Evolutionary conservation across 2,888 invertebrate species (phyloP).

Genomic region (Sphaerophoria rueppellii): DNA sequence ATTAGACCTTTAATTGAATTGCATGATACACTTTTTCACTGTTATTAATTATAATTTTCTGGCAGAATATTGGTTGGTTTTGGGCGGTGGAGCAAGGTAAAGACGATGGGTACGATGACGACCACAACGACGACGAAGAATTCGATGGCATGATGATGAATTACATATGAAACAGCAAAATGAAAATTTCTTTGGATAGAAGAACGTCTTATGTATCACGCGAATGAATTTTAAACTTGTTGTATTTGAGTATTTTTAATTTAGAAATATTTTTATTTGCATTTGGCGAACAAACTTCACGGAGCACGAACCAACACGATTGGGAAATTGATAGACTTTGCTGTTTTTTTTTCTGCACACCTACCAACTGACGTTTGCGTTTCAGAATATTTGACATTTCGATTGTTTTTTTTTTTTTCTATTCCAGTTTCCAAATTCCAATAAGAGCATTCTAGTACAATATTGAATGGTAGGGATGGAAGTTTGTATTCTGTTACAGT

Average conservation of each 20-base stretch:
- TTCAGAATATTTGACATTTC: constrained; percentile 14
- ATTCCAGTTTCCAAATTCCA: constrained; percentile 6
- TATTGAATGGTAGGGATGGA: not conserved
- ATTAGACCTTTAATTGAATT: constrained; percentile 54
- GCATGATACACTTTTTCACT: constrained; percentile 61
- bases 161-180: not conserved
- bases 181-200: not conserved
- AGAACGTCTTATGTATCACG: too few relatives aligned
- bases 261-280: not conserved
- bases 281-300: constrained; percentile 3
- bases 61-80: constrained; percentile 26
- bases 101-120: constrained; percentile 1
- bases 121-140: not conserved
- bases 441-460: constrained; percentile 44
- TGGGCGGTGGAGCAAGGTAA: not conserved
- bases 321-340: too few relatives aligned
- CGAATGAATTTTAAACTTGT: not conserved
- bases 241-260: not conserved
- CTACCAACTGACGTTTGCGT: constrained; percentile 53
- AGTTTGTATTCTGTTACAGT: too few relatives aligned
- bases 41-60: constrained; percentile 28
- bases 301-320: not conserved
- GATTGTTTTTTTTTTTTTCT: constrained; percentile 18
- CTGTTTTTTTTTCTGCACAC: constrained; percentile 43
- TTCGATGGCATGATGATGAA: constrained; percentile 38